phyloP scores from a whole-genome alignment of 2,888 invertebrate species.

The Enoplolaimus lenunculus region DNA sequence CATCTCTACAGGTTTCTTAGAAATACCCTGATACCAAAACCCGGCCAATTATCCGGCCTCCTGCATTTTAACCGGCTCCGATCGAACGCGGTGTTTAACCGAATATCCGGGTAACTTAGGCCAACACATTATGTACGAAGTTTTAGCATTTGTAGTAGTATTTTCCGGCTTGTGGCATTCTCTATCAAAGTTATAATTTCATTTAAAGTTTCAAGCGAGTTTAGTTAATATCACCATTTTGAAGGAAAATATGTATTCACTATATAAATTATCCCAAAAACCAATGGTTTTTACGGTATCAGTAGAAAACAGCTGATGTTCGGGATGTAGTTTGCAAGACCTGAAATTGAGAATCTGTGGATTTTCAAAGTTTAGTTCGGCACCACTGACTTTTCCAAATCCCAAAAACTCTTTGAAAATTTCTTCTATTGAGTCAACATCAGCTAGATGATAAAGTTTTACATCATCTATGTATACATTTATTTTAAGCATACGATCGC shows the following conservation, averaged over 20 bases:
- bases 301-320: background rate
- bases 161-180: too few species aligned
- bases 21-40: too few species aligned
- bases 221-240: too few species aligned
- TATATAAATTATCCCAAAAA: background rate
- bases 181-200: too few species aligned
- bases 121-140: too few species aligned
- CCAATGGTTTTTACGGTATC: constrained; percentile 2
- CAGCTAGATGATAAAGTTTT: background rate
- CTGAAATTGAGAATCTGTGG: constrained; percentile 7
- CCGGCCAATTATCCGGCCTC: too few species aligned
- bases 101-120: too few species aligned
- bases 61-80: too few species aligned
- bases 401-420: constrained; percentile 1
- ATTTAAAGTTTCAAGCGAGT: too few species aligned
- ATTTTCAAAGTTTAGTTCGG: background rate
- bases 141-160: too few species aligned
- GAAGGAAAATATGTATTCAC: background rate
- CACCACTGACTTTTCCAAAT: background rate
- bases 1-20: too few species aligned
- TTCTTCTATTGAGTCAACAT: background rate
- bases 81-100: too few species aligned
- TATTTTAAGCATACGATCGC: background rate
- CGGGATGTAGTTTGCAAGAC: background rate
- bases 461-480: constrained; percentile 4